These are phyloP conservation scores for Phaenicophaeus curvirostris DNA, from an alignment of 2,797 vertebrate genomes.

Conservation along the genomic window DNA sequence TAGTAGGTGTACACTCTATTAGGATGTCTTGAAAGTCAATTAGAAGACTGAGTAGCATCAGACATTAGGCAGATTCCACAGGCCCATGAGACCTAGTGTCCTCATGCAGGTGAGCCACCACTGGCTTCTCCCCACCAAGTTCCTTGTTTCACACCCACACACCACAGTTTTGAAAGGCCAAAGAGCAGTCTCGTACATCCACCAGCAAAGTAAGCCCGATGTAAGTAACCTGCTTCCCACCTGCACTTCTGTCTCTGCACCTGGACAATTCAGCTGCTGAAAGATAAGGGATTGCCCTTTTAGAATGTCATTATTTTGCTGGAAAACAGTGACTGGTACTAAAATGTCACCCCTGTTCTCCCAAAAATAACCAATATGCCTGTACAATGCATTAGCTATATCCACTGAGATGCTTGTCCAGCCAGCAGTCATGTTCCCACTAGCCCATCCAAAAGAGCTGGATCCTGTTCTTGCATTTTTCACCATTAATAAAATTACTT, in stretches of 20 bases:
- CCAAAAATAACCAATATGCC: background rate
- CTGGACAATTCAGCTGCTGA: conserved; percentile 30
- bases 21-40: background rate
- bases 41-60: background rate
- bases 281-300: background rate
- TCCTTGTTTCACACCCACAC: background rate
- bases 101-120: background rate
- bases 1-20: rapidly evolving
- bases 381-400: background rate
- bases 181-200: background rate
- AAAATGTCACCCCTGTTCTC: conserved; percentile 51
- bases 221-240: background rate
- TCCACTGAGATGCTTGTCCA: background rate
- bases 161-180: background rate
- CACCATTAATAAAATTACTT: background rate
- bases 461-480: background rate
- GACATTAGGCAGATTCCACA: background rate
- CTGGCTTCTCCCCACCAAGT: rapidly evolving
- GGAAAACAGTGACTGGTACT: background rate
- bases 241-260: background rate
- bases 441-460: background rate
- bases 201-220: background rate
- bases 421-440: background rate
- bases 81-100: background rate
- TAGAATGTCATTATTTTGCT: background rate